Conservation (phyloP, 2,113 vertebrate species). For the Cichladusa arquata region DNA sequence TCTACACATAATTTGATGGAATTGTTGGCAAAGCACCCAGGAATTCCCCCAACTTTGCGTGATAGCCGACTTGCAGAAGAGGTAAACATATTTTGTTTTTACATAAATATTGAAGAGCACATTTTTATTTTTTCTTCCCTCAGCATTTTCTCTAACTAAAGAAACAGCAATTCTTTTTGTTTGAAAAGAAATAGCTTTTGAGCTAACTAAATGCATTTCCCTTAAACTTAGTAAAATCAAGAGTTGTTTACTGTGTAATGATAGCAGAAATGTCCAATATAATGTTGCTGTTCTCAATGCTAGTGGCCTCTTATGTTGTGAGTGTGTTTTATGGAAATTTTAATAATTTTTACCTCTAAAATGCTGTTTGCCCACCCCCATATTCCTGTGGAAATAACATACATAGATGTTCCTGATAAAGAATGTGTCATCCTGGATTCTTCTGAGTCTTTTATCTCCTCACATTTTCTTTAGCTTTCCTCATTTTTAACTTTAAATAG, state of each 20-base stretch:
- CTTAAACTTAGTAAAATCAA: not conserved
- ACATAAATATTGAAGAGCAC: not conserved
- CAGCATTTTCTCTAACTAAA: not conserved
- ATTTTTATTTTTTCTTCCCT: not conserved
- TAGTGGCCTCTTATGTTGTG: not conserved
- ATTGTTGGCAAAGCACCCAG: slow-evolving; percentile 86
- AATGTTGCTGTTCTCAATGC: not conserved
- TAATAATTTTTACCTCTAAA: not conserved
- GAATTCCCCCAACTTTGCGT: slow-evolving; percentile 92
- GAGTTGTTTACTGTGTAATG: not conserved
- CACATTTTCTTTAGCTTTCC: not conserved
- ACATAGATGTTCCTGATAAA: not conserved
- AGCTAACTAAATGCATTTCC: not conserved
- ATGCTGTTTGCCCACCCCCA: not conserved
- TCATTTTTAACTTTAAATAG: not conserved
- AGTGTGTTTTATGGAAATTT: not conserved
- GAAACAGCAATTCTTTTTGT: not conserved
- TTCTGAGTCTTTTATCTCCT: not conserved
- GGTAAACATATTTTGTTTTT: slow-evolving; percentile 67
- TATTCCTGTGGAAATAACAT: not conserved
- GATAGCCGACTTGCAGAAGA: slow-evolving; percentile 92
- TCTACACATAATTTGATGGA: slow-evolving; percentile 97
- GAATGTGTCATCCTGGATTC: not conserved
- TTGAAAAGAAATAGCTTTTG: not conserved
- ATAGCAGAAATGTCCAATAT: not conserved